phyloP scores from a whole-genome alignment of 2,888 invertebrate genomes.

The Cactoblastis cactorum region DNA sequence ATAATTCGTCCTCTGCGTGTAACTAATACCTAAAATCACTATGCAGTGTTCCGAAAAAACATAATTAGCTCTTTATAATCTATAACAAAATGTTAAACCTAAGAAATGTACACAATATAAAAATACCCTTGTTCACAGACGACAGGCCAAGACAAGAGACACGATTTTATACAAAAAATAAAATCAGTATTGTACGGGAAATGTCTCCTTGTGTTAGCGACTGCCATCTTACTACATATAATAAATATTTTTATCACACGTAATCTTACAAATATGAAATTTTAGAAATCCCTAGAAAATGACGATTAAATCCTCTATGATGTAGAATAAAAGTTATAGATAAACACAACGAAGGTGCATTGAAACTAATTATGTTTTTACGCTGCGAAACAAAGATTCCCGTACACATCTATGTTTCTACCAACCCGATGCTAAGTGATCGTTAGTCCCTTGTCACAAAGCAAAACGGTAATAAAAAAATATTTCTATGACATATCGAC shows the following conservation, averaged over 20 bases:
- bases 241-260: conserved; percentile 65
- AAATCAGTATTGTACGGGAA: conserved; percentile 73
- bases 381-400: conserved; percentile 74
- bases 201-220: conserved; percentile 73
- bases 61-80: conserved; percentile 64
- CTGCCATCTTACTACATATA: conserved; percentile 73
- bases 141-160: conserved; percentile 78
- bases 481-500: conserved; percentile 55
- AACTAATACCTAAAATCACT: conserved; percentile 62
- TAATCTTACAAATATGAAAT: conserved; percentile 51
- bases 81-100: conserved; percentile 58
- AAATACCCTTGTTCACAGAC: conserved; percentile 69
- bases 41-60: conserved; percentile 62
- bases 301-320: conserved; percentile 31
- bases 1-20: conserved; percentile 58
- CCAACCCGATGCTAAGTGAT: conserved; percentile 47
- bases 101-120: conserved; percentile 63
- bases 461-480: conserved; percentile 60
- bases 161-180: conserved; percentile 78
- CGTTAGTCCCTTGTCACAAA: conserved; percentile 57
- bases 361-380: conserved; percentile 74
- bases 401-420: conserved; percentile 74
- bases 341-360: conserved; percentile 32
- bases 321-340: conserved; percentile 31
- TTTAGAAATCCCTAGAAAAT: conserved; percentile 37